Evolutionary conservation across 2,888 invertebrate species (phyloP), one percentile per base, ranked within the genome.

Genomic region (Eristalis arbustorum): DNA sequence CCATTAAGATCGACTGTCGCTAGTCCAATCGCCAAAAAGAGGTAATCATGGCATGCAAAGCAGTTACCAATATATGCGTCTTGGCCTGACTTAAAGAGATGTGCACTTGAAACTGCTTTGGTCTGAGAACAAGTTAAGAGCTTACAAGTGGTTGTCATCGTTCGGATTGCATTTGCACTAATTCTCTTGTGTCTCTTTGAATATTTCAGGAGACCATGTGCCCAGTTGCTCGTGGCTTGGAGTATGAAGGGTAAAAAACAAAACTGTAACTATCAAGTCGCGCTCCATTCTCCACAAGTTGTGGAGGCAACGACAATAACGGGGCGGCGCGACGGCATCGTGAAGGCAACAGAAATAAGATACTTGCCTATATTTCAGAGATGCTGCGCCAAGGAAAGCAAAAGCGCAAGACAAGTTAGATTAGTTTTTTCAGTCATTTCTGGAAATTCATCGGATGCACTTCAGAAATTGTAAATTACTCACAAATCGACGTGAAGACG

Each of bases 391-490:
- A 87, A 83, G 87, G 83, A 87, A 87, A 87, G 87, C 87, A 87
- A 87, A 83, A 87, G 83, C 87, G 87, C 87, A 87, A 87, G 83
- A 83, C 87, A 79, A 87, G 87, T 87, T 87, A 78, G 87, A 87
- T 87, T 78, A 83, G 78, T 87, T 83, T 87, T 87, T 87, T 87
- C 87, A 87, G 87, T 87, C 87, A 87, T 87, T 87, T 87, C 87
- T 87, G 87, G 87, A 87, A 87, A 87, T 87, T 83, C 87, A 87
- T 87, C 83, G 74, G 87, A 87, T 87, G 87, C 87, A 87, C 87
- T 87, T 87, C 87, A 83, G 71, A 78, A 68, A 83, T 49, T 83
- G 72, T 87, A 87, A 83, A 87, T 87, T 78, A 87, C 59, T 83
- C 71, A 61, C 37, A 49, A 74, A 13, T 49, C 82, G 62, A 40